phyloP scores from a whole-genome alignment of 2,888 invertebrate species.

The Cantharis rustica region DNA sequence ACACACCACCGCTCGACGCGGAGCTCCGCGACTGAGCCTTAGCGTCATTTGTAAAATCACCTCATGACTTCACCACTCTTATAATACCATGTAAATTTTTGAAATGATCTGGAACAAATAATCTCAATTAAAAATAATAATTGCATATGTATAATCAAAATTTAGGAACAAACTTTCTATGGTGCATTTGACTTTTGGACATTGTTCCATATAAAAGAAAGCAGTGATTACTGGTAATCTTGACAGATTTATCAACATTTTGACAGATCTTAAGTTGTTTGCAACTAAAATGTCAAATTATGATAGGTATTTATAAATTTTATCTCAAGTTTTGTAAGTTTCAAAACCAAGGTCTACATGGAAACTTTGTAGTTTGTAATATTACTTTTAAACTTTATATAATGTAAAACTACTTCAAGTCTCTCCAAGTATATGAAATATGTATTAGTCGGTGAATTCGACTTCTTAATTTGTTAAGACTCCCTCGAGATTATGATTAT shows the following conservation, averaged over 20 bases:
- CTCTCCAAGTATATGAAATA: neutral
- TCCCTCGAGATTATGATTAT: neutral
- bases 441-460: neutral
- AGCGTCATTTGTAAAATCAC: conserved; percentile 48
- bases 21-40: conserved; percentile 51
- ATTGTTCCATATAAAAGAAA: neutral
- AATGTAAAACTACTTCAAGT: neutral
- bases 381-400: neutral
- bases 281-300: neutral
- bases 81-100: neutral
- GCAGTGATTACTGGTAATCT: neutral
- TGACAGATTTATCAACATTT: too few species aligned
- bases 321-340: neutral
- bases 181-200: too few species aligned
- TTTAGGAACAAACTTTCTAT: too few species aligned
- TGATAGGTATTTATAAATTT: neutral
- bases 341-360: neutral
- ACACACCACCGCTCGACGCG: conserved; percentile 53
- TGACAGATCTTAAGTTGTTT: neutral
- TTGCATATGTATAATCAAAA: neutral
- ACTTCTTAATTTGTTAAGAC: neutral
- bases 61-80: conserved; percentile 5
- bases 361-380: neutral
- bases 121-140: neutral
- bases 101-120: conserved; percentile 7